Base-by-base conservation (phyloP, 92 coral and sea anemone species). In the Metridium senile region DNA sequence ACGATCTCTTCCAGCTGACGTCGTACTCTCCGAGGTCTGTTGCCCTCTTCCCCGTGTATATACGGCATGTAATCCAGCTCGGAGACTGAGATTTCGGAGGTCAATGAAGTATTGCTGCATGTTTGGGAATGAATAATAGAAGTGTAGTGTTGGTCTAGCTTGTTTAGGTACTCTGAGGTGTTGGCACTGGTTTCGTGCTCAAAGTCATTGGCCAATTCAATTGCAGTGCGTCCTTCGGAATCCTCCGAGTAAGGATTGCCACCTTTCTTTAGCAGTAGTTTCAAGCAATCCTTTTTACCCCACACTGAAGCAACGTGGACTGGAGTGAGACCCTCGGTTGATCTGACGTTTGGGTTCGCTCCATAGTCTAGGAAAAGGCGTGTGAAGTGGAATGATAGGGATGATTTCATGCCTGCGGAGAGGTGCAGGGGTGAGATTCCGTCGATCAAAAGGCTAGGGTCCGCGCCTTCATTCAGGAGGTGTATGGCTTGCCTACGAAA, bases 301-400 rank as follows among this genome's bases (percentile, higher is more conserved):
- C 97, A 94, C 89, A 92, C 88, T 21, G 97, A 86, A 8, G 98
- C 98, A 65, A 94, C 91, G 81, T 94, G 98, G n/a, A 91, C 84
- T 28, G 98, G 94, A n/a, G 98, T 94, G 49, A 93, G 85, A 11
- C 98, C 98, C 52, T 94, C 97, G 9, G 81, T 69, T 43, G 98
- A 88, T 33, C 80, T 79, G 58, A 94, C 86, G 77, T 94, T 90
- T 9, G 97, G 91, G 83, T 93, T 83, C 65, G 88, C 92, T 39
- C 90, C 91, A 52, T 68, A 68, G 85, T 91, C 91, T 63, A 89
- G 84, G 72, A 94, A 84, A 26, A 94, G 90, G 13, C 91, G 93
- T 25, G 93, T 81, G 61, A 94, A 87, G 75, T 84, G 91, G 67
- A 84, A 85, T 62, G 87, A 74, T 22, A 93, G 93, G n/a, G 93